Evolutionary conservation across 2,797 vertebrate species (phyloP).

Genomic region (Tadarida brasiliensis): DNA sequence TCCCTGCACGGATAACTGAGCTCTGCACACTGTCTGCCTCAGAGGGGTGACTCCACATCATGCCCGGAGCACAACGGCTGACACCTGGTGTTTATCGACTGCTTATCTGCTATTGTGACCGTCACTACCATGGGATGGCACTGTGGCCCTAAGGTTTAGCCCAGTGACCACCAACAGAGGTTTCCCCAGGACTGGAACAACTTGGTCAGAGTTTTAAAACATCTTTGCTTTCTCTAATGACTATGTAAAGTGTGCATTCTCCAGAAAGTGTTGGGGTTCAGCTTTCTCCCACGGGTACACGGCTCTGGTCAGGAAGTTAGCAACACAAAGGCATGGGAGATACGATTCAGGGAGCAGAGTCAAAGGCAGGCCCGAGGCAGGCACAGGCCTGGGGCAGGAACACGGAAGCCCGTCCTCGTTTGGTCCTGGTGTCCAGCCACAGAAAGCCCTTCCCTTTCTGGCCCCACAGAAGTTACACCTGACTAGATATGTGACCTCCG

Average conservation of each 20-base stretch:
- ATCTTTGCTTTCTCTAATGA: constrained; percentile 42
- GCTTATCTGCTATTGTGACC: not conserved
- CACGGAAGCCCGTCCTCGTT: accelerated
- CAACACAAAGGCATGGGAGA: not conserved
- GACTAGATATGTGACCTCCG: not conserved
- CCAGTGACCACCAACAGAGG: not conserved
- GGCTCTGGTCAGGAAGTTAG: not conserved
- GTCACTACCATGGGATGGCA: accelerated
- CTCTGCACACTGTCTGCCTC: not conserved
- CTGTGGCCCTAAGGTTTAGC: not conserved
- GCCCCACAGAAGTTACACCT: not conserved
- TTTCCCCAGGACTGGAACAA: not conserved
- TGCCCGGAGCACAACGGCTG: not conserved
- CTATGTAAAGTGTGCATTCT: not conserved
- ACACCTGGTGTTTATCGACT: accelerated
- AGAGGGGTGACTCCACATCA: not conserved
- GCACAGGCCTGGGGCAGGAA: accelerated
- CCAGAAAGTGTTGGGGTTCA: not conserved
- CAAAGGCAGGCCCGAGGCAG: not conserved
- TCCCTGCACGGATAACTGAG: not conserved
- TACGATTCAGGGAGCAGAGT: not conserved
- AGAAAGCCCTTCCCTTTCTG: not conserved
- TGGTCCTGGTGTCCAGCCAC: not conserved
- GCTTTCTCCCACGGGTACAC: not conserved
- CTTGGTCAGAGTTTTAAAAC: not conserved